These are phyloP conservation scores for Artibeus lituratus DNA, from an alignment of 2,797 vertebrate species.

Conservation along the genomic window DNA sequence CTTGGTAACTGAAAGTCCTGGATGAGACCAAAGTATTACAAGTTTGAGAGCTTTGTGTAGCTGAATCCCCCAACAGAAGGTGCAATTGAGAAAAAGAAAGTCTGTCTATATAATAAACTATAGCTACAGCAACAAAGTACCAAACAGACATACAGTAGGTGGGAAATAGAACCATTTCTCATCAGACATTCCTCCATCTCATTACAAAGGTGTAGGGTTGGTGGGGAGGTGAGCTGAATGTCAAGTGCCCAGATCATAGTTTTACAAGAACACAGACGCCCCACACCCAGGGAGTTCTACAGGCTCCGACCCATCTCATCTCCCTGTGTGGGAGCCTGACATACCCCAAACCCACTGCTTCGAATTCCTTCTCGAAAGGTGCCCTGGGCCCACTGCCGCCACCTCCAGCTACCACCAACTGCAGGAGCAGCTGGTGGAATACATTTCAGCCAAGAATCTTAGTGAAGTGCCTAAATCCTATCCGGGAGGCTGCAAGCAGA, in stretches of 20 bases:
- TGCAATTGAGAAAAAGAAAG: not conserved
- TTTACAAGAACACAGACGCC: not conserved
- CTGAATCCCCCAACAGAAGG: not conserved
- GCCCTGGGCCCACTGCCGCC: not conserved
- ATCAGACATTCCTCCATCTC: not conserved
- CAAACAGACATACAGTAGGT: not conserved
- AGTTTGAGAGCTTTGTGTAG: not conserved
- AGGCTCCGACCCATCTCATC: not conserved
- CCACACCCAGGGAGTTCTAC: not conserved
- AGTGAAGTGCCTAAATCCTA: slow-evolving; percentile 44
- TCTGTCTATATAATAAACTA: not conserved
- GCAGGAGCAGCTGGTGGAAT: slow-evolving; percentile 42
- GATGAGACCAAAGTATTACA: not conserved
- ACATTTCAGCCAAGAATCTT: slow-evolving; percentile 33
- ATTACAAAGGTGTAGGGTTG: not conserved
- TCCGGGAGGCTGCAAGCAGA: slow-evolving; percentile 38
- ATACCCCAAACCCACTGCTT: not conserved
- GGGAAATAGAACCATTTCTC: not conserved
- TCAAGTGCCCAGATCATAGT: not conserved
- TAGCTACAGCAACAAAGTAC: not conserved
- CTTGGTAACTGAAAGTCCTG: not conserved
- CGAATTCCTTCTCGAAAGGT: not conserved
- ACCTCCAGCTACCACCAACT: not conserved
- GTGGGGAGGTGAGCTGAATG: not conserved
- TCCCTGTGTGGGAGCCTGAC: not conserved